Percentiles rank a stretch among this genome's conserved stretches.
phyloP scores from a whole-genome alignment of 2,113 vertebrate species.

The Megaleporinus macrocephalus region DNA sequence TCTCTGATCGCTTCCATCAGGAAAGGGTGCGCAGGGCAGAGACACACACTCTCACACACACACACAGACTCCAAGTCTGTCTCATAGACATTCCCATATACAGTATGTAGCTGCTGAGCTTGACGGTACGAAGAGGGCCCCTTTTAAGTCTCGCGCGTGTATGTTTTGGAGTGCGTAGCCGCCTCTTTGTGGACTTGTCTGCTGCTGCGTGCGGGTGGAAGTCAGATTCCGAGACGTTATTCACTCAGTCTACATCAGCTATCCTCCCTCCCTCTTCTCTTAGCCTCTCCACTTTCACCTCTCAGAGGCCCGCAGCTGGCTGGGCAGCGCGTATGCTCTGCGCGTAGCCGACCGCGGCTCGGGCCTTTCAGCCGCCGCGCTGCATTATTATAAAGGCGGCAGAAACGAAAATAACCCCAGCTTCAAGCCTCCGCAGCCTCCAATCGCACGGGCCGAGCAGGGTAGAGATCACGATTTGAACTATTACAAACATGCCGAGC shows the following conservation, averaged over 20 bases:
- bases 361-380: constrained; percentile 3
- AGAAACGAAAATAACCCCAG: constrained; percentile 69
- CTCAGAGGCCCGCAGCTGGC: constrained; percentile 22
- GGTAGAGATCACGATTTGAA: constrained; percentile 71
- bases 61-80: constrained; percentile 21
- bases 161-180: not conserved
- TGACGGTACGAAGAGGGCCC: not conserved
- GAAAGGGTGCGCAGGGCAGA: constrained; percentile 10
- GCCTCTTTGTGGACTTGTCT: constrained; percentile 12
- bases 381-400: constrained; percentile 70
- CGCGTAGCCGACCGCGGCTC: not conserved
- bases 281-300: constrained; percentile 12
- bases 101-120: constrained; percentile 22
- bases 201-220: constrained; percentile 17
- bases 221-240: not conserved
- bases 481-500: constrained; percentile 71
- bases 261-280: not conserved
- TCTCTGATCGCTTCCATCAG: constrained; percentile 46
- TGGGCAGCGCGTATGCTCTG: not conserved
- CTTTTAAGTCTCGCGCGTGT: constrained; percentile 4
- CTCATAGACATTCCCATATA: constrained; percentile 26
- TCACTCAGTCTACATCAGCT: constrained; percentile 18
- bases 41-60: constrained; percentile 3
- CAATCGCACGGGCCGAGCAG: constrained; percentile 61
- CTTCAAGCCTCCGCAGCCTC: constrained; percentile 52